phyloP scores from a whole-genome alignment of 2,113 vertebrate species.

The Melanostigma gelatinosum region DNA sequence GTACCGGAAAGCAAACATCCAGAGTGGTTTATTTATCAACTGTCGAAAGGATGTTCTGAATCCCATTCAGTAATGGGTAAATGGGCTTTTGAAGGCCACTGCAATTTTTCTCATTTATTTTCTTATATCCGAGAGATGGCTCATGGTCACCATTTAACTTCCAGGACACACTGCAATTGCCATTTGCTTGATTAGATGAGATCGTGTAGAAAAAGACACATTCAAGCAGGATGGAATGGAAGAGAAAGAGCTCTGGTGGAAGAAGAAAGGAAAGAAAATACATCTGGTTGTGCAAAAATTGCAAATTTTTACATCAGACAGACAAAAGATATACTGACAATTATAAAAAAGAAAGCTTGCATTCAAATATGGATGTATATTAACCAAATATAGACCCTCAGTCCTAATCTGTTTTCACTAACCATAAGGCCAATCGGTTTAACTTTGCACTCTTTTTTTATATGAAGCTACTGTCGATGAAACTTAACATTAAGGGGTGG shows the following conservation, averaged over 20 bases:
- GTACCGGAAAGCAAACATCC: background rate
- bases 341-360: background rate
- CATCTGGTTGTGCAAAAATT: background rate
- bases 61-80: slow-evolving; percentile 10
- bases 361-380: background rate
- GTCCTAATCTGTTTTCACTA: background rate
- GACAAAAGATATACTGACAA: background rate
- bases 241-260: background rate
- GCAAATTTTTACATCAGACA: background rate
- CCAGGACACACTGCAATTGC: background rate
- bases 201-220: background rate
- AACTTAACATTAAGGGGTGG: background rate
- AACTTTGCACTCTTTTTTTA: background rate
- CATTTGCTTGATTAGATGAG: slow-evolving; percentile 18
- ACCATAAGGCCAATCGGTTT: background rate
- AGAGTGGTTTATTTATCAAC: background rate
- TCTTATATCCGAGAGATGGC: slow-evolving; percentile 15
- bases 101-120: slow-evolving; percentile 37
- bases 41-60: slow-evolving; percentile 14
- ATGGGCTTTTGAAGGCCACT: slow-evolving; percentile 45
- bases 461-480: background rate
- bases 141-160: slow-evolving; percentile 40
- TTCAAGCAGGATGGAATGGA: background rate
- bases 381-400: background rate
- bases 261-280: background rate